Evolutionary conservation across 2,888 invertebrate genomes (phyloP), one percentile per base, ranked within the genome.

Genomic region (Anagyrus pseudococci): DNA sequence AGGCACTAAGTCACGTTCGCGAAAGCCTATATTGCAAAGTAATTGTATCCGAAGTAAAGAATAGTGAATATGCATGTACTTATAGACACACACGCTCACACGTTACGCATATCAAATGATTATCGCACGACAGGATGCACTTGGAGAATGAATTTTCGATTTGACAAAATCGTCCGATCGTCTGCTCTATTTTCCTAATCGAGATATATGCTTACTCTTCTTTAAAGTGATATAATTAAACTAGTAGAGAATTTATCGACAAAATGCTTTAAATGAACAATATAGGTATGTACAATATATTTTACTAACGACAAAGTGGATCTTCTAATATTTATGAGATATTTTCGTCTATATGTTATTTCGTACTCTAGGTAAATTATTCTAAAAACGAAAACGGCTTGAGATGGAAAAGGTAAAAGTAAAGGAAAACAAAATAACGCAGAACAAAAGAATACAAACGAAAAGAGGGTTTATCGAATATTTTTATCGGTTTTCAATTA

Each of bases 81-180:
- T 60, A 58, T 63, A 58, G 53, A 63, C 49, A 63, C 4, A 37
- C 10, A 37, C 15, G 8, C 8, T 13, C 33, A 37, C 66, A 66
- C 59, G 62, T 66, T 63, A 63, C 60, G 66, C 66, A 66, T 66
- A 66, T 66, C 62, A 63, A 66, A 56, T 49, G 57, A 48, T 46
- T 61, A 60, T 58, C 41, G 63, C 59, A 62, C 63, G 60, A 60
- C 54, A 63, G 33, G 54, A 61, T 61, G 61, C 67, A 64, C 67
- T 61, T 61, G 64, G 67, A 55, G 61, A 67, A 62, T 60, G 29
- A 64, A 67, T 67, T 64, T 67, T 67, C 67, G 61, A 59, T 62
- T 63, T 60, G 62, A 63, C 60, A 66, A 62, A 66, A 66, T 66
- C 54, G 54, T 62, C 56, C 43, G 50, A 58, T 58, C 58, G 44